Evolutionary conservation across 1,140 invertebrate genomes (phyloP).

Genomic region (Drosophila bifasciata): DNA sequence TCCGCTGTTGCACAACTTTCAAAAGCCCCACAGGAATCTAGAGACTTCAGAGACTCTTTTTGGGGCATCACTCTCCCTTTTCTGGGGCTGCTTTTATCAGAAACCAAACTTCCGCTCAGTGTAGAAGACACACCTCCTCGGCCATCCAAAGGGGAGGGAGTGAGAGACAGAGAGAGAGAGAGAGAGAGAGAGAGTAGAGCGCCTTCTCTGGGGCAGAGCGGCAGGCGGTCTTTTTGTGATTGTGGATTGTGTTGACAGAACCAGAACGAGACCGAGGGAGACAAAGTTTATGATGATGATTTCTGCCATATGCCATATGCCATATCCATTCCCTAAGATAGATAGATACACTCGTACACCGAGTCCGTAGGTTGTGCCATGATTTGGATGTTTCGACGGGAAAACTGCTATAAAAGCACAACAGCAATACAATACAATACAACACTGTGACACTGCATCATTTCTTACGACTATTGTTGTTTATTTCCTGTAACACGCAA

Average conservation of each 20-base stretch:
- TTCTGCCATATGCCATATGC: constrained; percentile 41
- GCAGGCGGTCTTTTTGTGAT: constrained; percentile 60
- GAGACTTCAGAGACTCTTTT: constrained; percentile 22
- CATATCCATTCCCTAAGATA: constrained; percentile 31
- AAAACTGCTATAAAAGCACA: constrained; percentile 48
- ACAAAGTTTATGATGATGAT: constrained; percentile 64
- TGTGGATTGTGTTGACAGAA: constrained; percentile 59
- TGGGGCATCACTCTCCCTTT: constrained; percentile 36
- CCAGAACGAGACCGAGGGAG: constrained; percentile 16
- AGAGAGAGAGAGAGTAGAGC: constrained; percentile 1
- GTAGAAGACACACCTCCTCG: constrained; percentile 25
- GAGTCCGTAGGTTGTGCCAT: not conserved
- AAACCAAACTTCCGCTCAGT: constrained; percentile 74
- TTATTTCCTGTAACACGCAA: constrained; percentile 78
- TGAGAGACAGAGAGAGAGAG: too few species aligned
- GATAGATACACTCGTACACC: constrained; percentile 2
- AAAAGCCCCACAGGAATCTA: constrained; percentile 58
- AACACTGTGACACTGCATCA: constrained; percentile 53
- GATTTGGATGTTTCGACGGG: constrained; percentile 26
- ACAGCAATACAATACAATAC: not conserved
- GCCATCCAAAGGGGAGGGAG: not conserved
- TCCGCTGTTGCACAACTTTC: constrained; percentile 20
- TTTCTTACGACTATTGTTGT: constrained; percentile 58
- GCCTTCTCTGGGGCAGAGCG: constrained; percentile 41
- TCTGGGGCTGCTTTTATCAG: constrained; percentile 39